These are phyloP conservation scores for Adelosebastes latens DNA, from an alignment of 2,797 vertebrate species.

Conservation along the genomic window DNA sequence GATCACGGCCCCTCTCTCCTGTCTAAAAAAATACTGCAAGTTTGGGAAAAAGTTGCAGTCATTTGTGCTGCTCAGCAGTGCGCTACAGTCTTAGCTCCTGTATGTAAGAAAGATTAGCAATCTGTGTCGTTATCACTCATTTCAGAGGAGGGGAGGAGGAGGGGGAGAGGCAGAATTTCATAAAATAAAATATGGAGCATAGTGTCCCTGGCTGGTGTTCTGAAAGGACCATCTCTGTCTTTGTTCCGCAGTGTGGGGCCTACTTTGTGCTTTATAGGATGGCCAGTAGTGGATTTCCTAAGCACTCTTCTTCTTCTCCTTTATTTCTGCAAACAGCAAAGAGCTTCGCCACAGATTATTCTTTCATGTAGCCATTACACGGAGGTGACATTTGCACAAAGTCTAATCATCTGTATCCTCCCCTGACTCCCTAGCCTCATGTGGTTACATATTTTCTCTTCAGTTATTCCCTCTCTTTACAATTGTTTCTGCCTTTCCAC, in stretches of 20 bases:
- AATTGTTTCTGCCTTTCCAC: neutral
- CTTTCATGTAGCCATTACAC: slow-evolving; percentile 1
- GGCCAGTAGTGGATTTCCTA: slow-evolving; percentile 26
- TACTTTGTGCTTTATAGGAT: slow-evolving; percentile 42
- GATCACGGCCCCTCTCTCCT: slow-evolving; percentile 55
- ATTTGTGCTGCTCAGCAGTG: slow-evolving; percentile 70
- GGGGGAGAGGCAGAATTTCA: slow-evolving; percentile 37
- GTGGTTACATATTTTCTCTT: neutral
- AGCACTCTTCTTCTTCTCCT: neutral
- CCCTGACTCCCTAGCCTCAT: neutral
- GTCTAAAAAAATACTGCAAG: slow-evolving; percentile 65
- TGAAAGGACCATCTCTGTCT: slow-evolving; percentile 42
- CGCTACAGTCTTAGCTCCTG: slow-evolving; percentile 45
- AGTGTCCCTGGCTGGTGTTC: slow-evolving; percentile 54
- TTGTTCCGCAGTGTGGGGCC: slow-evolving; percentile 59
- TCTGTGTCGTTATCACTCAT: slow-evolving; percentile 57
- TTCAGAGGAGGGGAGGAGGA: slow-evolving; percentile 14
- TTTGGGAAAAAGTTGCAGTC: slow-evolving; percentile 60
- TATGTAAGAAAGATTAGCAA: slow-evolving; percentile 59
- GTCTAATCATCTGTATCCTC: slow-evolving; percentile 25
- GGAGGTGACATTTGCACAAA: slow-evolving; percentile 40
- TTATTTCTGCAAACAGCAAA: neutral
- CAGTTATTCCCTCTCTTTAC: neutral
- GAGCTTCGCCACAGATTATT: neutral
- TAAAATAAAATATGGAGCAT: slow-evolving; percentile 65